Evolutionary conservation across 2,888 invertebrate species (phyloP), one percentile per base, ranked within the genome.

Genomic region (Spodoptera littoralis): DNA sequence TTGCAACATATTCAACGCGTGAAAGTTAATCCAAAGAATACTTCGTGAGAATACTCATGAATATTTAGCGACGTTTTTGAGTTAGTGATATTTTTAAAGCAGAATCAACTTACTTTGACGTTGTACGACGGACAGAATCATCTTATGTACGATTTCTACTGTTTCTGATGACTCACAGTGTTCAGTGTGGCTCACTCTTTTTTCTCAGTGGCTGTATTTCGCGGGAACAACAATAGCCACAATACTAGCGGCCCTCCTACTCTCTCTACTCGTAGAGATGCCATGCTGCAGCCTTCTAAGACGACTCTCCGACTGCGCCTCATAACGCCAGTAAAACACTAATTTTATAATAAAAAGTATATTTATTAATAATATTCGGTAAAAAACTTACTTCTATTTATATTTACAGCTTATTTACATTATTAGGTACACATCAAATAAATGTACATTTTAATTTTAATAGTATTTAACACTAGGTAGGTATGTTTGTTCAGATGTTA

Each of bases 221-320:
- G 83, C 95, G 44, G 96, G 96, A 13, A 92, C 94, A 1, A 78
- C 90, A 0, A 36, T 92, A 4, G 75, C 93, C 8, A 94, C 95
- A 0, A 82, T 95, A 50, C 63, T 82, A 0, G 89, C 85, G 3
- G 89, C 95, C 3, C 83, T 96, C 18, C 55, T 93, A 24, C 89
- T 96, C 18, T 93, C 95, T 1, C 83, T 96, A 50, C 84, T 96
- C 42, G 94, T 96, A 57, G 96, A 96, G 88, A 95, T 96, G 84
- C 96, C 96, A 1, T 89, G 95, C 78, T 95, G 95, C 76, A 95
- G 95, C 24, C 80, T 96, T 13, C 84, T 96, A 6, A 85, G 95
- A 56, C 86, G 95, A 18, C 85, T 95, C 13, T 95, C 95, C 1
- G 91, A 94, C 68, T 88, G 87, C 57, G 89, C 90, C 2, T 59